Evolutionary conservation across 2,888 invertebrate species (phyloP), one percentile per base, ranked within the genome.

Genomic region (Colostygia pectinataria): DNA sequence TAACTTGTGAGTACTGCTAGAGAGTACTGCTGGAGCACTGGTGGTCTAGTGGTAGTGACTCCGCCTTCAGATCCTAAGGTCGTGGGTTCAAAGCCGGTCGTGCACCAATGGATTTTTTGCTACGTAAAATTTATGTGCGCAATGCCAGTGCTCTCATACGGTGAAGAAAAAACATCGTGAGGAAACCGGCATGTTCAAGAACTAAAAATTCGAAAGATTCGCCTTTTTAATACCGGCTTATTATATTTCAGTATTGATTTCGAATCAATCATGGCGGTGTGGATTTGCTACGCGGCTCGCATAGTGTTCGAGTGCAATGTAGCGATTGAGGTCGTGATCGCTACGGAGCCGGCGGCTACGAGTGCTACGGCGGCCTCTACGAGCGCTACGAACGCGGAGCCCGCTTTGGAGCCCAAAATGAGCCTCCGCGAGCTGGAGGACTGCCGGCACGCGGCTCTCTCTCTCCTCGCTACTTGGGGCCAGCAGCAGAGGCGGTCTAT

Each of bases 231-330:
- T 5, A 20, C 6, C 20, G 20, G 20, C 5, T 6, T 20, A 4
- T 20, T 4, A 15, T 20, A 6, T 53, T 59, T 12, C 61, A 87
- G 88, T 44, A 54, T 67, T 0, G 71, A 77, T 7, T 67, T 82
- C 51, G 85, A 86, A 31, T 63, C 63, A 1, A 80, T 86, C 31
- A 44, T 81, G 31, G 74, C 75, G 0, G 60, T 80, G 8, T 88
- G 87, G 87, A 74, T 85, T 25, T 84, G 85, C 64, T 71, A 60
- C 41, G 59, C 73, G 31, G 66, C 71, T 7, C 79, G 84, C 37
- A 39, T 57, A 1, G 65, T 63, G 0, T 47, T 13, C 4, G 12
- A 31, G 4, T n/a, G 24, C 25, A 12, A 23, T 4, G 4, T 7
- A 3, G 13, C 9, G 12, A 14, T 28, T n/a, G 29, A 4, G 3